A percentile compares a stretch with the other conserved stretches of the same genome.
phyloP scores from a whole-genome alignment of 2,888 invertebrate genomes.

The Lottia scabra region DNA sequence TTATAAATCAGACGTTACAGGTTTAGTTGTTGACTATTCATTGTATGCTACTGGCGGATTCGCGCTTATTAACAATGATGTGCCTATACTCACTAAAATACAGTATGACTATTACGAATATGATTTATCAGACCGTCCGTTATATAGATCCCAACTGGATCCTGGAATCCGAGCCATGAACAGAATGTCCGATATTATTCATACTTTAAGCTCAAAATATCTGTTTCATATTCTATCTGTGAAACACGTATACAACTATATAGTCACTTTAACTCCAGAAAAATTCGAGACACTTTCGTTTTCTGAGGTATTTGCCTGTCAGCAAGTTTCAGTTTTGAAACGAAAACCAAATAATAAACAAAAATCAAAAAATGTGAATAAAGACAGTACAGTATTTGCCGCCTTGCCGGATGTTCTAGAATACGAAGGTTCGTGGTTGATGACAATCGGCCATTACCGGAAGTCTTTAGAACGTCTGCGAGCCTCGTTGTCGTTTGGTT shows the following conservation, averaged over 20 bases:
- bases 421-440: neutral
- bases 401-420: neutral
- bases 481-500: neutral
- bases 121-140: neutral
- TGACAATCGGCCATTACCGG: constrained; percentile 1
- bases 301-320: neutral
- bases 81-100: neutral
- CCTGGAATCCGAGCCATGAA: neutral
- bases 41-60: neutral
- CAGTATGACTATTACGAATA: neutral
- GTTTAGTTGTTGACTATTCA: neutral
- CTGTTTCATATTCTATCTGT: neutral
- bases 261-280: neutral
- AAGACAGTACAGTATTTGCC: neutral
- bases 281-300: neutral
- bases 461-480: neutral
- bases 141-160: neutral
- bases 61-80: neutral
- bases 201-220: neutral
- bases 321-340: neutral
- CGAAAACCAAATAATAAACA: neutral
- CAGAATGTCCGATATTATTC: neutral
- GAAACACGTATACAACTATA: neutral
- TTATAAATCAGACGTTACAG: neutral
- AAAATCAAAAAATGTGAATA: neutral